Evolutionary conservation across 2,888 invertebrate genomes (phyloP), one percentile per base, ranked within the genome.

Genomic region (Lasioglossum malachurum): DNA sequence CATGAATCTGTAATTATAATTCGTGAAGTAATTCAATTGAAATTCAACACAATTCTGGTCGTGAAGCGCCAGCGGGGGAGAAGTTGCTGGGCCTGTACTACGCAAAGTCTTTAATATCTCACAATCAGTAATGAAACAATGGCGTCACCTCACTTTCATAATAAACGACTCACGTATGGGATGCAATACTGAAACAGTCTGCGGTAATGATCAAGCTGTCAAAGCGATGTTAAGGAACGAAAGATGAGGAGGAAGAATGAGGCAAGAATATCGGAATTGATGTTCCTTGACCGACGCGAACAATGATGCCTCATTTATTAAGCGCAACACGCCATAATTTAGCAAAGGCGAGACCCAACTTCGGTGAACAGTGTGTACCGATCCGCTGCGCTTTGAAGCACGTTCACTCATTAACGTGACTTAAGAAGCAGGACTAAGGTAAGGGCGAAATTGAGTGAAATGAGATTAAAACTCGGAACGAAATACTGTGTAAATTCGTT

Each of bases 401-500:
- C 75, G 89, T 90, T 86, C 84, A 79, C 86, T 88, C 88, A 84
- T 90, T 90, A 90, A 87, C 83, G 80, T 71, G 83, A 87, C 83
- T 84, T 85, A 90, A 90, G 90, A 87, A 84, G 82, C 80, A 71
- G 77, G 78, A 67, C 74, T 77, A 80, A 46, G 79, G 72, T 74
- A 78, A 80, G 85, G 77, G 90, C 80, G 86, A 88, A 90, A 89
- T 89, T 87, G 87, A 89, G 82, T 7, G 87, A 89, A 91, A 90
- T 81, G 77, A 88, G 88, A 84, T 91, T 90, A 86, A 88, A 91
- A 91, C 87, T 91, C 81, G 82, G 78, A 88, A 90, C 86, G 88
- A 86, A 90, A 88, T 75, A 80, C 85, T 85, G 91, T 82, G 88
- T 86, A 91, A 88, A 91, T 90, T 90, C 87, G 87, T 88, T 86